Base-by-base conservation (phyloP, 1,140 invertebrate species). In the Andrena cerasifolii region DNA sequence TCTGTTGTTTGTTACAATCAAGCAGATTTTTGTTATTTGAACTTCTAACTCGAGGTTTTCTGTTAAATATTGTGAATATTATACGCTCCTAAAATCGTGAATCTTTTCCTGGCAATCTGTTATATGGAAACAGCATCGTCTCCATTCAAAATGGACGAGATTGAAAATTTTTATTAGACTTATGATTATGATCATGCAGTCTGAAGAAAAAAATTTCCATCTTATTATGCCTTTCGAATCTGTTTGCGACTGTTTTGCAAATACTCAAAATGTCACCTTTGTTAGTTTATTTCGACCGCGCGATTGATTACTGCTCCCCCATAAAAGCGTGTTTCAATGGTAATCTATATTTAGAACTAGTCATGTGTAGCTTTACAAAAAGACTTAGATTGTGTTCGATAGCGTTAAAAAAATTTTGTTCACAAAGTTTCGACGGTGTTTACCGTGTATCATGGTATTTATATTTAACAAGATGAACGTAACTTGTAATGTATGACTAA, bases 361-460 rank as follows among this genome's bases (percentile, higher is more conserved):
- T 89, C 87, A 89, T 80, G 26, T 71, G 28, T 83, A 84, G 85
- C 84, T 86, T 87, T 87, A 87, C 33, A 43, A 56, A 65, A 74
- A n/a, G 14, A 61, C 7, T 66, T 78, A 84, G 53, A 61, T 65
- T 40, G 28, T 47, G 31, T 68, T 68, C 63, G 63, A 58, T 75
- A 68, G 47, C 16, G 33, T 53, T 74, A 40, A 40, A 47, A 31
- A 54, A 56, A 31, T 33, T 12, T 68, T 33, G 28, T 66, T 49
- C 21, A 10, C 28, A 18, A 68, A 47, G 18, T 33, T 58, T 16
- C 10, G 33, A 73, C 33, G 24, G 18, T 53, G 12, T 73, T 28
- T 26, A 47, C 36, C 33, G 33, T 21, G 58, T 40, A n/a, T 24
- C n/a, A 31, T 63, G 45, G 24, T 5, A 73, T 43, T 53, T 53